phyloP scores from a whole-genome alignment of 1,140 invertebrate species.

The Monomorium pharaonis region DNA sequence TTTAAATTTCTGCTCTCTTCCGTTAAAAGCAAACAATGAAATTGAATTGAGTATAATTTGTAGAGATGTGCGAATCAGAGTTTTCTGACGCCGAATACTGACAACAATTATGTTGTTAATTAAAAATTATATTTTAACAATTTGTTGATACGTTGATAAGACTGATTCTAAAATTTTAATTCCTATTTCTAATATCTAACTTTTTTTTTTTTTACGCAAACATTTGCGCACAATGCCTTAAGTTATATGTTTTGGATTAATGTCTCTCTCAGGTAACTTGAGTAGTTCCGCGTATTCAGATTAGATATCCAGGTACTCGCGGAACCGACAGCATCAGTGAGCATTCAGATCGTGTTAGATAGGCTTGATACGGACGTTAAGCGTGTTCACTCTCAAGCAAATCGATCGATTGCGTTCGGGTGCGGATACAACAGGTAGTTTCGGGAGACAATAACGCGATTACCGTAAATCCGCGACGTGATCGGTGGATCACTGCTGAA shows the following conservation, averaged over 20 bases:
- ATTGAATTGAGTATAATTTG: neutral
- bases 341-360: neutral
- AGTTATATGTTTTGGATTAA: too few species aligned
- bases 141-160: too few species aligned
- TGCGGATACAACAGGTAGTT: conserved; percentile 65
- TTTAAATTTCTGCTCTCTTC: neutral
- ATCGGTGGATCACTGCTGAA: conserved; percentile 17
- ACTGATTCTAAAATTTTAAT: too few species aligned
- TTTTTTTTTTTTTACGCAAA: too few species aligned
- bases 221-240: too few species aligned
- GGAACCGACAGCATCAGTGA: neutral
- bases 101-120: too few species aligned
- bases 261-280: too few species aligned
- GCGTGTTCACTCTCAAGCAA: conserved; percentile 7
- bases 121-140: too few species aligned
- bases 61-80: too few species aligned
- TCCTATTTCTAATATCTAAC: too few species aligned
- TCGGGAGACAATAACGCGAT: conserved; percentile 61
- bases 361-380: conserved; percentile 13
- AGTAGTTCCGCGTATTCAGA: too few species aligned
- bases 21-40: neutral
- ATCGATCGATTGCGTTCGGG: conserved; percentile 15
- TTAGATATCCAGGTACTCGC: neutral
- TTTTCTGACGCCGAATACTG: too few species aligned
- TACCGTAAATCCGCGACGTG: neutral